Conservation (phyloP, 2,888 invertebrate genomes). For the Coremacera marginata region DNA sequence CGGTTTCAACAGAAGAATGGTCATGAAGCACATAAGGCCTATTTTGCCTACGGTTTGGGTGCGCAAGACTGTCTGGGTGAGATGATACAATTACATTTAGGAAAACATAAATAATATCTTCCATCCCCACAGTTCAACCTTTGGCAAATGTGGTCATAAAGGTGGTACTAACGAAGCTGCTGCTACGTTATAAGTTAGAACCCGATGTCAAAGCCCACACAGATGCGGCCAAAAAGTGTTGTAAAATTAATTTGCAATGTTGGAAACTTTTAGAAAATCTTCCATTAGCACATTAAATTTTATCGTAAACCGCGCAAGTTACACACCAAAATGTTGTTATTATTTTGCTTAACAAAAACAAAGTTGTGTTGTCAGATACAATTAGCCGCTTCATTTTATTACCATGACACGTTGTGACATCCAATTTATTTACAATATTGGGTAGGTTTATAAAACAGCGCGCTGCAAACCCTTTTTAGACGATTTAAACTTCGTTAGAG, state of each 20-base stretch:
- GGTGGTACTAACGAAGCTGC: slow-evolving; percentile 59
- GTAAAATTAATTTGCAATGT: slow-evolving; percentile 15
- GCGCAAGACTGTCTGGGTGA: slow-evolving; percentile 67
- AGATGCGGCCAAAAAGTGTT: neutral
- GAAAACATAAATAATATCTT: slow-evolving; percentile 20
- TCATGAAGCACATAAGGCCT: slow-evolving; percentile 54
- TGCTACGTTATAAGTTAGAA: slow-evolving; percentile 60
- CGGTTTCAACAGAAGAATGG: slow-evolving; percentile 63
- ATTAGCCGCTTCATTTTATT: slow-evolving; percentile 14
- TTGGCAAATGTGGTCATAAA: slow-evolving; percentile 64
- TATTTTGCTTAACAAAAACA: neutral
- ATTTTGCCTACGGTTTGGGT: slow-evolving; percentile 67
- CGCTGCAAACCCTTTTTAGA: neutral
- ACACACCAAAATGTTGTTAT: neutral
- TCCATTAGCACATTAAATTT: neutral
- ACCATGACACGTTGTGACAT: slow-evolving; percentile 11
- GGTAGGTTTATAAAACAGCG: neutral
- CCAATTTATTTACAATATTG: slow-evolving; percentile 10
- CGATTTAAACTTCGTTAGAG: neutral
- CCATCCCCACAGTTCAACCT: slow-evolving; percentile 56
- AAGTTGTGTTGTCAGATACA: slow-evolving; percentile 1
- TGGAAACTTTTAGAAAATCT: slow-evolving; percentile 16
- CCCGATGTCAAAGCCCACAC: slow-evolving; percentile 36
- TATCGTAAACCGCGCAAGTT: neutral
- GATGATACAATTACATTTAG: slow-evolving; percentile 26